Conservation (phyloP, 2,888 invertebrate genomes). For the Eustalomyia histrio region DNA sequence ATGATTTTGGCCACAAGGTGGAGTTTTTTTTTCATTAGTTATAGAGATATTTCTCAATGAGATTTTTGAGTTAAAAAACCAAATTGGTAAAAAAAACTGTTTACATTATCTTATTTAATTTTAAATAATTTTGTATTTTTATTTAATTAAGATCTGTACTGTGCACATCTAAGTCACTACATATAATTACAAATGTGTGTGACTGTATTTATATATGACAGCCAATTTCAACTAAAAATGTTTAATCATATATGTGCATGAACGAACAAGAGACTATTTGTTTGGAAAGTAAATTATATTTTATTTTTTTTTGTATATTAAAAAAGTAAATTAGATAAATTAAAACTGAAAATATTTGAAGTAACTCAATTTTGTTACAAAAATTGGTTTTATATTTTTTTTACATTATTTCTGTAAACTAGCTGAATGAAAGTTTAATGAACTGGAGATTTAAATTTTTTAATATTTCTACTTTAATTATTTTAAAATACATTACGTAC, state of each 20-base stretch:
- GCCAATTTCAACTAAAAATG: not conserved
- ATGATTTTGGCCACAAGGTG: too few relatives aligned
- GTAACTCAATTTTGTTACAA: not conserved
- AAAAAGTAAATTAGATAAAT: not conserved
- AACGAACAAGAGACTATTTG: not conserved
- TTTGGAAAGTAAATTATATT: slow-evolving; percentile 2
- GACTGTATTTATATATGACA: not conserved
- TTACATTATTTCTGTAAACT: not conserved
- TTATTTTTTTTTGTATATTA: not conserved
- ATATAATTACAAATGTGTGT: not conserved
- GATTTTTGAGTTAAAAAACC: too few relatives aligned
- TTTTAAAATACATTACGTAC: too few relatives aligned
- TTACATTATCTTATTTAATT: too few relatives aligned
- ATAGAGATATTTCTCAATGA: too few relatives aligned
- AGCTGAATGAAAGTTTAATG: too few relatives aligned
- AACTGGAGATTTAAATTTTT: too few relatives aligned
- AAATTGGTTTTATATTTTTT: not conserved
- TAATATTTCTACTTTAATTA: not conserved
- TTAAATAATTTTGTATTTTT: too few relatives aligned
- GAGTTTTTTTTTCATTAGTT: too few relatives aligned
- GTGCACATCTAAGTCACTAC: not conserved
- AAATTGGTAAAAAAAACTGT: too few relatives aligned
- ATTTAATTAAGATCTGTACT: not conserved
- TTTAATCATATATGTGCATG: not conserved
- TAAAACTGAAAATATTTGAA: not conserved